These are phyloP conservation scores for Liasis olivaceus DNA, from an alignment of 2,797 vertebrate genomes.

Conservation along the genomic window DNA sequence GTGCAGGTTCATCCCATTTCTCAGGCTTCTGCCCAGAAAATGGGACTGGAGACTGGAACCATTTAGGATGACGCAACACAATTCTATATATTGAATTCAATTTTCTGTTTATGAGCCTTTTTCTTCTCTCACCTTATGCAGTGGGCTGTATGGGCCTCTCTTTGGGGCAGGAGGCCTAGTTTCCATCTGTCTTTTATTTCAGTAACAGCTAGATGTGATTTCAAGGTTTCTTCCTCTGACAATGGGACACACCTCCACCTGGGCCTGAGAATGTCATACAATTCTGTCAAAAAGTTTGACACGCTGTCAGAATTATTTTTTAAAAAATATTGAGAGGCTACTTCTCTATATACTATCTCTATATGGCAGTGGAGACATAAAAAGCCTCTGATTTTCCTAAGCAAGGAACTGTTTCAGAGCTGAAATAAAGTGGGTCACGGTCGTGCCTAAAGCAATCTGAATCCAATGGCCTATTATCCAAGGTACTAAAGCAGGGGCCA, in stretches of 20 bases:
- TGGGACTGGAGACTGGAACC: neutral
- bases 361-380: neutral
- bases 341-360: neutral
- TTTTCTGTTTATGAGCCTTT: neutral
- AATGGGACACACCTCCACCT: neutral
- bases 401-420: neutral
- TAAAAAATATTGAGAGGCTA: neutral
- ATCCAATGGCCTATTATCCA: neutral
- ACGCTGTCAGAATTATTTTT: neutral
- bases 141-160: neutral
- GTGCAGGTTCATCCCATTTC: neutral
- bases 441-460: neutral
- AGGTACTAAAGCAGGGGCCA: neutral
- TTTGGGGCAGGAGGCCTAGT: neutral
- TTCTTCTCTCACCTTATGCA: neutral
- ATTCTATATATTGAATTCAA: neutral
- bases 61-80: neutral
- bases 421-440: neutral
- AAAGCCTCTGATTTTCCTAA: neutral
- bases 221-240: neutral
- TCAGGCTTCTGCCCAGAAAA: neutral
- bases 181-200: neutral
- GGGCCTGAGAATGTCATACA: neutral
- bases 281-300: neutral
- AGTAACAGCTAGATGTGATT: neutral